Evolutionary conservation across 1,140 invertebrate genomes (phyloP), one percentile per base, ranked within the genome.

Genomic region (Sinonovacula constricta): DNA sequence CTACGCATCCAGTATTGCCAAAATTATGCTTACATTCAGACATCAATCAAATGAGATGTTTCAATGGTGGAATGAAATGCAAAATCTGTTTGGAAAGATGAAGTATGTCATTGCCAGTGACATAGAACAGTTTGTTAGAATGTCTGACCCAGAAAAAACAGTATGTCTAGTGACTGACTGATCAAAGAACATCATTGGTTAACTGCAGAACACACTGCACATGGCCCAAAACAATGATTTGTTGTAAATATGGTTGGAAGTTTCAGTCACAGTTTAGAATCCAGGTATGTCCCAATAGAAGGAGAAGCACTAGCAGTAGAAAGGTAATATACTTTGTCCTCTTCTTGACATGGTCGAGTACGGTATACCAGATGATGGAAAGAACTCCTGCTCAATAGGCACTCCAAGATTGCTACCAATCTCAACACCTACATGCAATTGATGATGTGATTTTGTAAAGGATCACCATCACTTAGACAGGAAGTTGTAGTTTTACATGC

Each of bases 221-320:
- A 7, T 70, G 67, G 49, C 18, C 33, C 2, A 70, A 26, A 15
- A 18, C 26, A 26, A 31, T 39, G 14, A 69, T 81, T 53, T 74
- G 65, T 51, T 70, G 71, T 26, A 14, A 15, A 10, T 30, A 49
- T 57, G 78, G 70, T 60, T 74, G 69, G 69, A 45, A 74, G 80
- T 10, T 85, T 83, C 72, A 85, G 71, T 14, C 65, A 69, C 36
- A 5, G 49, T 1, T 63, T 77, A 53, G 83, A 85, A 66, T 81
- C 71, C 15, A 33, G 77, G 1, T 83, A 85, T 60, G 80, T 70
- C 3, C 72, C 77, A 0, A 49, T 85, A 30, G 83, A 85, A 53
- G 82, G 83, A 18, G 81, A 83, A 62, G 81, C 82, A 0, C 39
- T 83, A 49, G 79, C 81, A 14, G 81, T 85, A 0, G 80, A n/a